Evolutionary conservation across 1,140 invertebrate genomes (phyloP).

Genomic region (Paraescarpia echinospica): DNA sequence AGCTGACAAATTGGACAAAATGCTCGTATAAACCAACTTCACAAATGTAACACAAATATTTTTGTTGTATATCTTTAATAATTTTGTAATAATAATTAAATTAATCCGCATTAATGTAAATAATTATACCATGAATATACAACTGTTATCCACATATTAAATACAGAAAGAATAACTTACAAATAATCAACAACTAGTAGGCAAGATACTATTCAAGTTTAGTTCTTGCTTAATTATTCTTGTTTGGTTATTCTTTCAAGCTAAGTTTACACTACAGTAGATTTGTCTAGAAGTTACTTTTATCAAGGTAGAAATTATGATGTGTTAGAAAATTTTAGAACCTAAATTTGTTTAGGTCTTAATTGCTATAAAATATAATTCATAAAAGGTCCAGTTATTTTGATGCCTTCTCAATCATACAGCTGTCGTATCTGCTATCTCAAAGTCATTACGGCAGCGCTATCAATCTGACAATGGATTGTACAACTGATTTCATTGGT

Average conservation of each 20-base stretch:
- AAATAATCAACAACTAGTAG: background rate
- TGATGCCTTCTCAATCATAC: background rate
- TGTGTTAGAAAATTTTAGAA: background rate
- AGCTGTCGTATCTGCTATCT: background rate
- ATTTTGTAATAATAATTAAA: no score
- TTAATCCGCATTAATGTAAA: background rate
- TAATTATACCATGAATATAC: background rate
- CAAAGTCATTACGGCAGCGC: background rate
- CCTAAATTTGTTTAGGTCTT: background rate
- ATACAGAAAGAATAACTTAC: background rate
- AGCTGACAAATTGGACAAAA: background rate
- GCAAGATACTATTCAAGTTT: background rate
- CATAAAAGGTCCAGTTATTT: background rate
- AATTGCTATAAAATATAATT: background rate
- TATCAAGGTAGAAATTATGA: background rate
- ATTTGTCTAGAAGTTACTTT: background rate
- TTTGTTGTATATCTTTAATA: no score
- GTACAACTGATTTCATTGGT: no score
- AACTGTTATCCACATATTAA: background rate
- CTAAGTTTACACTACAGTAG: background rate
- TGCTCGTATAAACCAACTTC: background rate
- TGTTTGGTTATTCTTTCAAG: background rate
- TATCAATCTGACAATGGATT: background rate
- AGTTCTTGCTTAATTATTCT: background rate
- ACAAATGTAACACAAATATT: background rate